Evolutionary conservation across 2,888 invertebrate genomes (phyloP), one percentile per base, ranked within the genome.

Genomic region (Hermaeophaga mercurialis): DNA sequence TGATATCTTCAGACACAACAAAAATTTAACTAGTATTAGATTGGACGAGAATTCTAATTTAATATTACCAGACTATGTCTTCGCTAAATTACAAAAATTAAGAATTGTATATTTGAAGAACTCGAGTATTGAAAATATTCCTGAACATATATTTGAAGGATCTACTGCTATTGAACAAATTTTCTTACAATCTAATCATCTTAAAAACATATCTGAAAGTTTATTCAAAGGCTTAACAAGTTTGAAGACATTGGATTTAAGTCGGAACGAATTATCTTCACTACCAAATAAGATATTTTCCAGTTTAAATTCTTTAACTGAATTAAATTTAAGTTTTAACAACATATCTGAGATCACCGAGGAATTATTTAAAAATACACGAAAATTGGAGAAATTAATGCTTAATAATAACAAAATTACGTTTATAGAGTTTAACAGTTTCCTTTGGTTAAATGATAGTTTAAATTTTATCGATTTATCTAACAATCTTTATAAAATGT

Each of bases 161-260:
- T 85, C 86, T 0, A 71, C 74, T 1, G 78, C 78, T 41, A 73
- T 91, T 28, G 80, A 75, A 1, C 83, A 81, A 66, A 79, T 93
- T 63, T 82, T 82, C 56, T 75, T 92, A 53, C 79, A 82, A 19
- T 79, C 80, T 44, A 91, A 88, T 70, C 74, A 77, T 46, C 74
- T 87, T 3, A 71, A 66, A 22, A 70, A 68, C 1, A 11, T 72
- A 11, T 66, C 72, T 3, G 79, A 80, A 15, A 82, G 86, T 67
- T 71, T 88, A 12, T 86, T 91, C 66, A 80, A 81, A 19, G 85
- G 86, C 41, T 80, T 88, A 8, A 76, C 78, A 19, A 83, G 83
- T 0, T 78, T 93, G 6, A 80, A 81, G 65, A 82, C 83, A 63
- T 79, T 93, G 56, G 89, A 90, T 75, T 75, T 93, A 53, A 85